Conservation (phyloP, 2,797 vertebrate genomes). For the Phataginus tetradactyla region DNA sequence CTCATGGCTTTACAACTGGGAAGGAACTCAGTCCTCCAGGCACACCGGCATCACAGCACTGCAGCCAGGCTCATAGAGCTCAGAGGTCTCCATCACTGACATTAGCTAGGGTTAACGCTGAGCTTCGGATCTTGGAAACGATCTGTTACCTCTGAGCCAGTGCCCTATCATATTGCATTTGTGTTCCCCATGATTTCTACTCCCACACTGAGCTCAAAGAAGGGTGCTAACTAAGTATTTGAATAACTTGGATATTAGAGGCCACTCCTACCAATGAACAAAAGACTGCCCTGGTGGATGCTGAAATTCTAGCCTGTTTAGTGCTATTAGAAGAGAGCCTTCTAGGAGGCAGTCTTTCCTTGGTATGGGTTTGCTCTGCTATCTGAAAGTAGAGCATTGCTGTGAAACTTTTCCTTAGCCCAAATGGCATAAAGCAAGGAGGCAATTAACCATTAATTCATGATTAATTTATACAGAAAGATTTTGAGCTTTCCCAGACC, state of each 20-base stretch:
- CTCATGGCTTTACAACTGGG: background rate
- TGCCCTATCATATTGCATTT: background rate
- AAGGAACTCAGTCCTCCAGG: background rate
- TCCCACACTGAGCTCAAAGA: background rate
- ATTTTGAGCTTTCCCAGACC: background rate
- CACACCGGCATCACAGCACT: background rate
- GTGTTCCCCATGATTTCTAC: background rate
- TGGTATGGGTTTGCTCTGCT: background rate
- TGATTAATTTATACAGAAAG: background rate
- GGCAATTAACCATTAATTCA: background rate
- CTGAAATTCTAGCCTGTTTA: background rate
- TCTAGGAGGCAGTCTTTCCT: slow-evolving; percentile 35
- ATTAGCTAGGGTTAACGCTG: background rate
- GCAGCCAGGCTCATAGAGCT: background rate
- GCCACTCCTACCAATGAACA: background rate
- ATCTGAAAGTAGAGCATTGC: background rate
- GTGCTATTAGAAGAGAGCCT: background rate
- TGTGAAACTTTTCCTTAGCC: background rate
- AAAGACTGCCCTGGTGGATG: background rate
- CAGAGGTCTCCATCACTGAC: background rate
- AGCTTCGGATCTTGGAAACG: background rate
- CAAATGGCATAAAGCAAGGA: background rate
- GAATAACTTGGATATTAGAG: background rate
- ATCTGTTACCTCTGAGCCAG: background rate
- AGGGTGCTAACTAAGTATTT: background rate